These are phyloP conservation scores for Trichonephila inaurata DNA, from an alignment of 1,140 invertebrate species.

Conservation along the genomic window DNA sequence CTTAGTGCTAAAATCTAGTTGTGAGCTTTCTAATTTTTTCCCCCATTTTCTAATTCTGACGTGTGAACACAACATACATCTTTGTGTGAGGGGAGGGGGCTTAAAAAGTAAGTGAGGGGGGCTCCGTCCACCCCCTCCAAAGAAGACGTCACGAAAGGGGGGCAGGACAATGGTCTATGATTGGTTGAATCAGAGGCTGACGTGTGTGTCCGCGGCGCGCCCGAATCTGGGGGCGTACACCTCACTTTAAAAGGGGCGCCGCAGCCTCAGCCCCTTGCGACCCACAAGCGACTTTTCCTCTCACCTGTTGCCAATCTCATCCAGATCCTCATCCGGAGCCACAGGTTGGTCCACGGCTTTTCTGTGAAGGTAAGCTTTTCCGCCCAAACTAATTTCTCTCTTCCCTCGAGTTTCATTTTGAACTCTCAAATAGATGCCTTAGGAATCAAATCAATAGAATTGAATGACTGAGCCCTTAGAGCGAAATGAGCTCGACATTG, in stretches of 20 bases:
- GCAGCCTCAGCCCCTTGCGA: not conserved
- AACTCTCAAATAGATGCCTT: too few species aligned
- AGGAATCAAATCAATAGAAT: too few species aligned
- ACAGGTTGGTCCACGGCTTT: not conserved
- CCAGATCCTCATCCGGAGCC: not conserved
- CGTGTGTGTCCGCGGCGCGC: not conserved
- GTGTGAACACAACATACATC: constrained; percentile 6
- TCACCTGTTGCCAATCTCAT: not conserved
- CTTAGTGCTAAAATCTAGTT: not conserved
- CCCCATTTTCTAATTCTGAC: not conserved
- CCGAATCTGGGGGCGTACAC: constrained; percentile 11
- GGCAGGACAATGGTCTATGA: not conserved
- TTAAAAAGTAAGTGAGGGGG: not conserved
- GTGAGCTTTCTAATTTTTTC: not conserved
- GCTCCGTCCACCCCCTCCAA: not conserved
- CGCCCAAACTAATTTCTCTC: not conserved
- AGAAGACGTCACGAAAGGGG: not conserved
- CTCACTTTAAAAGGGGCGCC: constrained; percentile 10
- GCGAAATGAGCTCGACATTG: too few species aligned
- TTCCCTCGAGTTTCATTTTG: not conserved
- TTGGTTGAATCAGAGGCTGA: not conserved
- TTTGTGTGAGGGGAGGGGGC: not conserved
- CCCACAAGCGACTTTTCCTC: not conserved
- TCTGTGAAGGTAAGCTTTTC: not conserved
- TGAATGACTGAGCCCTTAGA: too few species aligned